Evolutionary conservation across 2,113 vertebrate genomes (phyloP), one percentile per base, ranked within the genome.

Genomic region (Lathamus discolor): DNA sequence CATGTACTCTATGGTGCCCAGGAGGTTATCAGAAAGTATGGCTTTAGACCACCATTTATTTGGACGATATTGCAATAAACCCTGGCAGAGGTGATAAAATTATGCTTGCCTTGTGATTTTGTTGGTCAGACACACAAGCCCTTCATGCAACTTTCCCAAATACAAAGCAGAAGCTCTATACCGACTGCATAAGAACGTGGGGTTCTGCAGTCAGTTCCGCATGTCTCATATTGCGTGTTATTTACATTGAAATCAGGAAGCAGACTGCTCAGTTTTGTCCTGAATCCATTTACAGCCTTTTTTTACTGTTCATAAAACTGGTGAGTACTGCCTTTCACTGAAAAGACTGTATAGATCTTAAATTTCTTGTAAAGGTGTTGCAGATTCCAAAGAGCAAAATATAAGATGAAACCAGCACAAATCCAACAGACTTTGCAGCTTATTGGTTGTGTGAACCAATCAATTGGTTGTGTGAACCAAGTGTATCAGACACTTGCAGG

Each of bases 401-500:
- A 70, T 94, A 93, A 87, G 72, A 35, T 22, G 22, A 19, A 80
- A 90, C 39, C 23, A 52, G 72, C 83, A 48, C 12, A 86, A 83
- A 92, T 77, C 24, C 17, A 74, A 17, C 41, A 54, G 55, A 64
- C 27, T 68, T 81, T 46, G 43, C 27, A 44, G 79, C 59, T 95
- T 59, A 80, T 86, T 25, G 0, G 25, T 31, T 78, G 59, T 66
- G 57, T 51, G 92, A 92, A 67, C 1, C 41, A 27, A 46, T 80
- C n/a, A n/a, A 80, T 86, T 25, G 0, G 25, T 31, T 78, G 59
- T 66, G 57, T 51, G 92, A 92, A 67, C 1, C 41, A 27, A 46
- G 77, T n/a, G n/a, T n/a, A n/a, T 88, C 84, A 63, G 72, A 77
- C 43, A 17, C 79, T 86, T 93, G 85, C 87, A 93, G 90, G 67